These are phyloP conservation scores for Drosophila busckii DNA, from an alignment of 1,140 invertebrate species.

Conservation along the genomic window DNA sequence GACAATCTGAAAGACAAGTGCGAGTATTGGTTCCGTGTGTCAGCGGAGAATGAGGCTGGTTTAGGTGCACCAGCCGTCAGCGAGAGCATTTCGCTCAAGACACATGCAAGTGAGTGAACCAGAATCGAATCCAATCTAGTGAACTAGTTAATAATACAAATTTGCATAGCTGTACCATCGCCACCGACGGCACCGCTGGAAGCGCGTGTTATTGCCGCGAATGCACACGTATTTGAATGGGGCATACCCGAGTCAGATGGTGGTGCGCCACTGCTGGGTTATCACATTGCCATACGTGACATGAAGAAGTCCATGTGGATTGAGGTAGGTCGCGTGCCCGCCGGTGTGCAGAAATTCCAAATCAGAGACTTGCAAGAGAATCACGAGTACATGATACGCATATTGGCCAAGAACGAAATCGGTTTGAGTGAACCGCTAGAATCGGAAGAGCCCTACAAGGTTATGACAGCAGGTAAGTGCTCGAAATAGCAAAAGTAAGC, in stretches of 20 bases:
- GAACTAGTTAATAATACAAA: neutral
- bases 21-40: conserved; percentile 94
- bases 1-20: conserved; percentile 93
- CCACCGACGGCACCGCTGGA: conserved; percentile 94
- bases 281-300: conserved; percentile 96
- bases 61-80: conserved; percentile 89
- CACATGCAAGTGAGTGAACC: conserved; percentile 92
- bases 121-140: neutral
- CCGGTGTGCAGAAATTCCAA: conserved; percentile 89
- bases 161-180: conserved; percentile 87
- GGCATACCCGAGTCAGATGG: conserved; percentile 95
- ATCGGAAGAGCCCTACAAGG: conserved; percentile 94
- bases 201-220: conserved; percentile 88
- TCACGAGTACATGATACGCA: conserved; percentile 93
- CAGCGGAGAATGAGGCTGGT: conserved; percentile 94
- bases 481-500: neutral
- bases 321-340: conserved; percentile 92
- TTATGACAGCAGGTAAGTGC: conserved; percentile 87
- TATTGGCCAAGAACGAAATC: conserved; percentile 96
- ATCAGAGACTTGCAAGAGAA: conserved; percentile 93
- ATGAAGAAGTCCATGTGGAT: conserved; percentile 97
- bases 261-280: conserved; percentile 92
- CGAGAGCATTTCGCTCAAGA: conserved; percentile 91
- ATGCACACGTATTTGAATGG: conserved; percentile 94
- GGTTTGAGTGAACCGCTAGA: conserved; percentile 96